Conservation (phyloP, 2,113 vertebrate genomes). For the Argyrosomus japonicus region DNA sequence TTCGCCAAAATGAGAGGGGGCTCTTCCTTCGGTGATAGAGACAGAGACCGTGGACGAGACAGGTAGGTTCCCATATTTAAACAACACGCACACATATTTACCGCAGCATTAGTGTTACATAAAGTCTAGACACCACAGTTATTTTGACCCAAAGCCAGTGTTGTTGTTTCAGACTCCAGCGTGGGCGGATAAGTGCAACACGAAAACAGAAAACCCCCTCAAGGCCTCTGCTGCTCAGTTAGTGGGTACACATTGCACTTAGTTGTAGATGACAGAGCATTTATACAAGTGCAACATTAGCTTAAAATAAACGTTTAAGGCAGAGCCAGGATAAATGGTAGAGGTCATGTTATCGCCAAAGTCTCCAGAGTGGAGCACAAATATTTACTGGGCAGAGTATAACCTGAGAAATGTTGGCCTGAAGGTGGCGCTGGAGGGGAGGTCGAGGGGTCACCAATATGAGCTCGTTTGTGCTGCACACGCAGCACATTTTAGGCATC, state of each 20-base stretch:
- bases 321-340: not conserved
- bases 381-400: not conserved
- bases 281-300: no score
- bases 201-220: not conserved
- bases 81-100: not conserved
- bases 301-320: not conserved
- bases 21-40: constrained; percentile 81
- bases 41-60: constrained; percentile 91
- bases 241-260: not conserved
- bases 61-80: constrained; percentile 80
- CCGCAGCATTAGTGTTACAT: not conserved
- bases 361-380: not conserved
- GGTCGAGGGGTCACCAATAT: not conserved
- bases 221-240: not conserved
- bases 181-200: no score
- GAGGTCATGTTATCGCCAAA: not conserved
- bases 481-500: not conserved
- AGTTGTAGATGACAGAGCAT: not conserved
- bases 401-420: not conserved
- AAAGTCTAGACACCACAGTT: not conserved
- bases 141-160: not conserved
- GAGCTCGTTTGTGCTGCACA: no score
- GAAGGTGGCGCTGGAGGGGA: constrained; percentile 7
- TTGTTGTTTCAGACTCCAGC: not conserved
- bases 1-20: constrained; percentile 88